Evolutionary conservation across 2,888 invertebrate genomes (phyloP), one percentile per base, ranked within the genome.

Genomic region (Encarsia formosa): DNA sequence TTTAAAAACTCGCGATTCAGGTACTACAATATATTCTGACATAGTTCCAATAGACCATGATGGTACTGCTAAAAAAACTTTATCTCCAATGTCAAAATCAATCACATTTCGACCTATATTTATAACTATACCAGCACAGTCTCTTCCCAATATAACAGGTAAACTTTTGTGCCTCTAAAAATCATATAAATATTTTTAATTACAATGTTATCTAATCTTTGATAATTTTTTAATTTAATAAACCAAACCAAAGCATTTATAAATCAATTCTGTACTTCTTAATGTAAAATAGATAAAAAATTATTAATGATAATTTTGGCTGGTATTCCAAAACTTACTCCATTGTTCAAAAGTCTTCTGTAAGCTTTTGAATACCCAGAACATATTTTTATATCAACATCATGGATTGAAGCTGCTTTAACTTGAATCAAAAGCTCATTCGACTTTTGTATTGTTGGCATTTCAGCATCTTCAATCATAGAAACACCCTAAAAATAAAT

Each of bases 341-440:
- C 66, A 50, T 63, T 65, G 54, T 75, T 73, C 9, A 78, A 63
- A 23, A 77, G 66, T 45, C 65, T 68, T 57, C 80, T 66, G 38
- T 79, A 69, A 16, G 70, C 65, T 59, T 70, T 73, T 1, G 77
- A 77, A 59, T 83, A 83, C n/a, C 83, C 84, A 40, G 64, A 68
- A 59, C 80, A 79, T 61, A 84, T 80, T 67, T 79, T 76, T 29
- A 79, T 74, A 67, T 84, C 84, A 22, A 83, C 70, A 38, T 76
- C 65, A 61, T 83, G 80, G 19, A 84, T 71, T 4, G 82, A 80
- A 11, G 79, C 78, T 40, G 83, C 81, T 69, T 80, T 81, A 2
- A 84, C 83, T 74, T 80, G 79, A 34, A 84, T 75, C 49, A 84
- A 65, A 41, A 84, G 70, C 54, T 83, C 81, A 63, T 81, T 76